A percentile compares a stretch with the other conserved stretches of the same genome.
These are phyloP conservation scores for Pseudanteris insignis DNA, from an alignment of 2,888 invertebrate genomes.

Conservation along the genomic window DNA sequence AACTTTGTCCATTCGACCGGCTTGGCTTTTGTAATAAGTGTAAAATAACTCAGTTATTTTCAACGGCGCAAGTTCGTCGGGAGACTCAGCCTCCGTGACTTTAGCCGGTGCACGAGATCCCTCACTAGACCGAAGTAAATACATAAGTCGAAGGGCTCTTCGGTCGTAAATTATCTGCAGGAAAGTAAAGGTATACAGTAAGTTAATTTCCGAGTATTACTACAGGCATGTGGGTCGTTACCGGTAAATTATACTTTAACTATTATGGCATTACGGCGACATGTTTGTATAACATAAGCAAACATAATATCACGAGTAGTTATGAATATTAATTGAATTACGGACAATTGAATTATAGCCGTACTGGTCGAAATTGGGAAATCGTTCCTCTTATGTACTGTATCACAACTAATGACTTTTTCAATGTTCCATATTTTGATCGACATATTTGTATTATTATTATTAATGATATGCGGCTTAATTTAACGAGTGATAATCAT, in stretches of 20 bases:
- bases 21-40: constrained; percentile 1
- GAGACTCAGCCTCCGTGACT: constrained; percentile 13
- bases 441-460: no score
- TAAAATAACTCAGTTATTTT: constrained; percentile 12
- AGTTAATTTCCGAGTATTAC: constrained; percentile 43
- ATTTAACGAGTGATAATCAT: no score
- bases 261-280: constrained; percentile 50
- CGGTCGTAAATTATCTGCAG: constrained; percentile 31
- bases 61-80: no score
- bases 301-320: constrained; percentile 25
- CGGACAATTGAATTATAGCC: no score
- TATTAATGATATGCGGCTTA: no score
- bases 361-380: no score
- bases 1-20: constrained; percentile 10
- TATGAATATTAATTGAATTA: no score
- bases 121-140: constrained; percentile 27
- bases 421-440: no score
- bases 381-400: no score
- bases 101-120: constrained; percentile 5
- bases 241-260: constrained; percentile 60
- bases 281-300: constrained; percentile 31
- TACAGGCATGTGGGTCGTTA: constrained; percentile 54
- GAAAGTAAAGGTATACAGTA: constrained; percentile 36
- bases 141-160: constrained; percentile 31
- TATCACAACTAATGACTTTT: no score